Percentiles rank a stretch among this genome's conserved stretches.
Conservation (phyloP, 2,888 invertebrate genomes). For the Drosophila barbarae region DNA sequence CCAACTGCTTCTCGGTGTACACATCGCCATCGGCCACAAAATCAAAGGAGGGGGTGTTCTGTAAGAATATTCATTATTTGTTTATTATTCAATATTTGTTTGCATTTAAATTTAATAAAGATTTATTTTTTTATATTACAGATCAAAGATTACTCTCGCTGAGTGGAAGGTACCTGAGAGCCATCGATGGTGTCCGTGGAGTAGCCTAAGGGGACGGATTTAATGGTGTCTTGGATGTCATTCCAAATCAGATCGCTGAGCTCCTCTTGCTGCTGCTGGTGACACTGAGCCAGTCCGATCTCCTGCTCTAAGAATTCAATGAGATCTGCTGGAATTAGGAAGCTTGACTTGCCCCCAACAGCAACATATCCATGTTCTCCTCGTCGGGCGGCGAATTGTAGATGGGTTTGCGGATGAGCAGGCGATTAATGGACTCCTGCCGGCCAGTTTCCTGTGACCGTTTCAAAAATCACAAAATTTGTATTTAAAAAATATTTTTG, state of each 20-base stretch:
- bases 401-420: constrained; percentile 80
- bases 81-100: too few species aligned
- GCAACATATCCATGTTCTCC: constrained; percentile 76
- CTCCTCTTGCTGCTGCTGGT: constrained; percentile 65
- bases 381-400: constrained; percentile 73
- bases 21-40: constrained; percentile 77
- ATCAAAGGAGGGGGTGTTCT: constrained; percentile 69
- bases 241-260: constrained; percentile 77
- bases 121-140: constrained; percentile 46
- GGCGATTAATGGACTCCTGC: constrained; percentile 82
- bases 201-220: constrained; percentile 73
- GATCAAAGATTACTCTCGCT: constrained; percentile 75
- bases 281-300: constrained; percentile 71
- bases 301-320: constrained; percentile 80
- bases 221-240: constrained; percentile 80
- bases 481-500: too few species aligned
- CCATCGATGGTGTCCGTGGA: constrained; percentile 66
- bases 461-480: too few species aligned
- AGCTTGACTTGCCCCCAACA: constrained; percentile 76
- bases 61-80: background rate
- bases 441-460: constrained; percentile 80
- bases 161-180: constrained; percentile 40
- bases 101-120: background rate
- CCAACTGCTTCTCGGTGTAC: constrained; percentile 82
- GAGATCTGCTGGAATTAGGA: constrained; percentile 79